phyloP scores from a whole-genome alignment of 2,797 vertebrate species.

The Phataginus tetradactyla region DNA sequence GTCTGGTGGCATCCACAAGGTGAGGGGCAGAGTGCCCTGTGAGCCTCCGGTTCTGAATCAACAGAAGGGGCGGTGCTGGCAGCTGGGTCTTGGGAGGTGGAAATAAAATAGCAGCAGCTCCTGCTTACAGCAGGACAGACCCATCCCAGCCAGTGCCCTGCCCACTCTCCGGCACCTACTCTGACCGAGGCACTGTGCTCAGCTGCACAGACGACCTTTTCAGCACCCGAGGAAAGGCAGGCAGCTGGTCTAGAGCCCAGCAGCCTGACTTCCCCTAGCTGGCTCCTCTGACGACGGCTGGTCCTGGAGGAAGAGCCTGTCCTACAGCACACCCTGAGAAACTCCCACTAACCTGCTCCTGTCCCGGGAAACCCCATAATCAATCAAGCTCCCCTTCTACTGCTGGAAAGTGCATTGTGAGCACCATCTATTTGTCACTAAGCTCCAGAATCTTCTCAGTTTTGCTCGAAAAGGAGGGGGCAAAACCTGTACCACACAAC shows the following conservation, averaged over 20 bases:
- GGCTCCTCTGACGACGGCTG: not conserved
- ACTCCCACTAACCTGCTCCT: not conserved
- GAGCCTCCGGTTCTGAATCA: not conserved
- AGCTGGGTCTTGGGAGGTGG: not conserved
- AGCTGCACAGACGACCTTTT: not conserved
- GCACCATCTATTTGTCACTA: accelerated
- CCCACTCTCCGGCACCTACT: not conserved
- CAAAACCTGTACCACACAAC: not conserved
- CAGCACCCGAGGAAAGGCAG: not conserved
- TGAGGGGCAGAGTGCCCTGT: not conserved
- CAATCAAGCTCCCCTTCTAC: no score
- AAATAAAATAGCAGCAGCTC: not conserved
- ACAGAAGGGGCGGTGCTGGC: not conserved
- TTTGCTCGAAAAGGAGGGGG: no score
- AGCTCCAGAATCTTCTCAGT: not conserved
- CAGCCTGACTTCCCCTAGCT: not conserved
- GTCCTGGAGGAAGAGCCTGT: not conserved
- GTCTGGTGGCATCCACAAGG: accelerated
- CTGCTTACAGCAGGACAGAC: accelerated
- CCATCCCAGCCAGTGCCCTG: no score
- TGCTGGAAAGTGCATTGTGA: not conserved
- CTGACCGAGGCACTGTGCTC: no score
- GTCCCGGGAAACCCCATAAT: not conserved
- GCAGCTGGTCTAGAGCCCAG: not conserved
- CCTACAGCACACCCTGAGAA: not conserved